Percentiles rank a stretch among this genome's conserved stretches.
Conservation (phyloP, 2,888 invertebrate species). For the Tetragonisca angustula region DNA sequence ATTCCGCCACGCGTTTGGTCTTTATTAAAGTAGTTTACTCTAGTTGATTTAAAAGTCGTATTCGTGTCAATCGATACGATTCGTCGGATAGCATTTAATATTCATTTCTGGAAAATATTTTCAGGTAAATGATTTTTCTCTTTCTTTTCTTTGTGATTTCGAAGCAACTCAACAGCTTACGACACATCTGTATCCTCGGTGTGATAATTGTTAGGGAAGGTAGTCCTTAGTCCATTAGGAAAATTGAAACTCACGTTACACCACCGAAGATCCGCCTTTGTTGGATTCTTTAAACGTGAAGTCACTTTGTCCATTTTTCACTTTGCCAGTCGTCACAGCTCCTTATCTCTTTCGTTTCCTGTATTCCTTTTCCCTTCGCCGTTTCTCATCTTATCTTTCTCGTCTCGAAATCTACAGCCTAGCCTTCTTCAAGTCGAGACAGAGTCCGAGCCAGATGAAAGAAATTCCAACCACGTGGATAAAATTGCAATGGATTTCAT, state of each 20-base stretch:
- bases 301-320: conserved; percentile 69
- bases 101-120: not conserved
- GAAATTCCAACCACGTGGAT: conserved; percentile 38
- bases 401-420: conserved; percentile 47
- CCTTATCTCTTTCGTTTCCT: conserved; percentile 43
- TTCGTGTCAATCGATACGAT: conserved; percentile 11
- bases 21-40: not conserved
- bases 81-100: not conserved
- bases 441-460: conserved; percentile 43
- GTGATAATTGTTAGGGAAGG: conserved; percentile 39
- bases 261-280: conserved; percentile 50
- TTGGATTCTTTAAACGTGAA: conserved; percentile 57
- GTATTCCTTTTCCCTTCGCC: conserved; percentile 50
- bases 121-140: not conserved
- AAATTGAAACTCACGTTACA: conserved; percentile 45
- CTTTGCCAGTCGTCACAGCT: conserved; percentile 60
- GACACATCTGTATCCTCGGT: conserved; percentile 24
- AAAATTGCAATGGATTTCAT: conserved; percentile 21
- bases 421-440: conserved; percentile 38
- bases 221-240: conserved; percentile 50
- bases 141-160: not conserved
- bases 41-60: conserved; percentile 26
- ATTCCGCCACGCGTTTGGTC: conserved; percentile 26
- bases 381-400: conserved; percentile 49
- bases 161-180: conserved; percentile 2